Conservation (phyloP, 2,113 vertebrate genomes). For the Rhynchomys soricoides region DNA sequence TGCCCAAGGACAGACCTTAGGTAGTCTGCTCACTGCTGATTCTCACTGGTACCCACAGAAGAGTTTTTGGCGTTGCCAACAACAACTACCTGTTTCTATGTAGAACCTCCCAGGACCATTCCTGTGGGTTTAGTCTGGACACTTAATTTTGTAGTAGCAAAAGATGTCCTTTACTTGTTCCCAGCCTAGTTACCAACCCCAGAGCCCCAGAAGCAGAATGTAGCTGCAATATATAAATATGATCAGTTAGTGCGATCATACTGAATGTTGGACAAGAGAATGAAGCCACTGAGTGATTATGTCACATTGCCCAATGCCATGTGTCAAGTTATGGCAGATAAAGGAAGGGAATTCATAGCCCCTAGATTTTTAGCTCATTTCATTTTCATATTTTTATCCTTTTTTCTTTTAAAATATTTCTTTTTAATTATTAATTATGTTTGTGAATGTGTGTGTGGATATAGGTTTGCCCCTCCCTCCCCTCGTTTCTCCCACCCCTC, state of each 20-base stretch:
- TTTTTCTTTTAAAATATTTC: background rate
- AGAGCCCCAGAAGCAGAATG: background rate
- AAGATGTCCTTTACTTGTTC: constrained; percentile 20
- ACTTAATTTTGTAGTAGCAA: constrained; percentile 7
- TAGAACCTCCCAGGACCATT: background rate
- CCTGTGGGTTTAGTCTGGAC: background rate
- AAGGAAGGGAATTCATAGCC: background rate
- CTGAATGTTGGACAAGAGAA: constrained; percentile 9
- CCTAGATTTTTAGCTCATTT: constrained; percentile 42
- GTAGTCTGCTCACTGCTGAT: no score
- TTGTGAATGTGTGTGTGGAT: background rate
- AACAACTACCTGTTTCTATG: background rate
- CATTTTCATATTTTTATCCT: background rate
- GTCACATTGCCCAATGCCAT: constrained; percentile 1
- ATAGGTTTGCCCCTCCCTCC: background rate
- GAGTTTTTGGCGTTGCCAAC: background rate
- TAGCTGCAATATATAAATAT: background rate
- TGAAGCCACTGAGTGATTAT: no score
- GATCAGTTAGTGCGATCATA: background rate
- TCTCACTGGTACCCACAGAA: background rate
- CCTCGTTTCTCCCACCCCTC: background rate
- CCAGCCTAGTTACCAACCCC: background rate
- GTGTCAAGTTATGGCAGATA: constrained; percentile 47
- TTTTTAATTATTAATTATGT: background rate
- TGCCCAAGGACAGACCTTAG: background rate